phyloP scores from a whole-genome alignment of 2,888 invertebrate species.

The Aleiodes leptofemur region DNA sequence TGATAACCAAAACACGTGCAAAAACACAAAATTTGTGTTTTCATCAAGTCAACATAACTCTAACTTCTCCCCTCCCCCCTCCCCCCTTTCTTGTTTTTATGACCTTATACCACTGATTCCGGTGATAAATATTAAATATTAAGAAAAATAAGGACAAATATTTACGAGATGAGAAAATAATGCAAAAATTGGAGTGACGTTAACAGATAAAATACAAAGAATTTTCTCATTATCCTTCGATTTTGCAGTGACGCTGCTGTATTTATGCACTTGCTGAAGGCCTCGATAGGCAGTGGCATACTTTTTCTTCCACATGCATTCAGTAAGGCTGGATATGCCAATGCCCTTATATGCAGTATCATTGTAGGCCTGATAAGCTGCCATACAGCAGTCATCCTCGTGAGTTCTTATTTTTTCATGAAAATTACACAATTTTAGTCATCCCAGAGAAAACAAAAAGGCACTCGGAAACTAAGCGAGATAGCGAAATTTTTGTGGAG shows the following conservation, averaged over 20 bases:
- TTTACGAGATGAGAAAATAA: background rate
- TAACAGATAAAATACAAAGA: background rate
- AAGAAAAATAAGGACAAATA: conserved; percentile 1
- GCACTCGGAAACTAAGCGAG: background rate
- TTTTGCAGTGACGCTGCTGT: conserved; percentile 84
- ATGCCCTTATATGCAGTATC: conserved; percentile 85
- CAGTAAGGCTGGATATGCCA: conserved; percentile 86
- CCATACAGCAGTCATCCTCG: conserved; percentile 93
- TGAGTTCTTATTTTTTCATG: conserved; percentile 76
- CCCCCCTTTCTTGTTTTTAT: no score
- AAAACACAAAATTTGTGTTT: background rate
- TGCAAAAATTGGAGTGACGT: background rate
- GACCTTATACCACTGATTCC: no score
- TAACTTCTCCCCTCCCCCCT: no score
- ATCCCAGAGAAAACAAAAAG: no score
- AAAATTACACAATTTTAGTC: background rate
- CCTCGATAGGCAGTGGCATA: conserved; percentile 93
- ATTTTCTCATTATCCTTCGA: conserved; percentile 36
- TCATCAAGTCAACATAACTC: background rate
- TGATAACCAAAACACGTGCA: conserved; percentile 17
- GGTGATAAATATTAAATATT: no score
- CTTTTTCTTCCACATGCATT: conserved; percentile 93
- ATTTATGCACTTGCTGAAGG: conserved; percentile 92
- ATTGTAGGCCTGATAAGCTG: conserved; percentile 89
- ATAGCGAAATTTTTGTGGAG: background rate